These are phyloP conservation scores for Priapulus caudatus DNA, from an alignment of 2,888 invertebrate genomes.

Conservation along the genomic window DNA sequence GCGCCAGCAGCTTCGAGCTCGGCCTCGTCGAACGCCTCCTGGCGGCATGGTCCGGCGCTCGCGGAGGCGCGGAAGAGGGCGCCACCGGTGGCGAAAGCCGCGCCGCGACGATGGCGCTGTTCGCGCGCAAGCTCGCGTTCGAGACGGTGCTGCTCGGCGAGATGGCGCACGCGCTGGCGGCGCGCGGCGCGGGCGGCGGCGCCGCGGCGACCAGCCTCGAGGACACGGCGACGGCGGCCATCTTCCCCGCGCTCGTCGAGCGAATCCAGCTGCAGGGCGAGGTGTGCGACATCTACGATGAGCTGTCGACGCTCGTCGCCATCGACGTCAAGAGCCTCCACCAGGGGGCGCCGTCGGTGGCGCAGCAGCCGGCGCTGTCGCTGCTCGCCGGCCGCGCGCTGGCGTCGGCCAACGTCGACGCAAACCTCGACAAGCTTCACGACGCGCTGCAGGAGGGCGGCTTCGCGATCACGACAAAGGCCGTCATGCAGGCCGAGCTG, in stretches of 20 bases:
- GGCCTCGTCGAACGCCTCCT: neutral
- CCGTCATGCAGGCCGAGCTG: conserved; percentile 1
- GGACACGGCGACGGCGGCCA: neutral
- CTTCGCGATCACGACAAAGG: neutral
- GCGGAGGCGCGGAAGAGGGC: neutral
- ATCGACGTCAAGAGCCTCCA: too few species aligned
- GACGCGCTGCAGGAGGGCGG: neutral
- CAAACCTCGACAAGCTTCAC: neutral
- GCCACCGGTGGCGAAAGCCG: neutral
- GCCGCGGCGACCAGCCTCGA: neutral
- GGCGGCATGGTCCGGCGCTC: neutral
- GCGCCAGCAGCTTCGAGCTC: neutral
- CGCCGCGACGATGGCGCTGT: neutral
- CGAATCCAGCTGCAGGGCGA: neutral
- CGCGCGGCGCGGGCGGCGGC: neutral
- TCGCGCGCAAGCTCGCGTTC: neutral
- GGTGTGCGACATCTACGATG: neutral
- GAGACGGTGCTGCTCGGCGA: neutral
- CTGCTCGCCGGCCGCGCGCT: neutral
- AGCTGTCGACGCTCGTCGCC: too few species aligned
- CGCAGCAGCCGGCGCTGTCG: neutral
- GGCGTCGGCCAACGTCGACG: neutral
- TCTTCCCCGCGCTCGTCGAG: neutral
- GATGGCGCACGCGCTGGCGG: neutral
- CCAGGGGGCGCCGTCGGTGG: too few species aligned